These are phyloP conservation scores for human DNA, from an alignment of 2,113 vertebrate species.

Conservation along the genomic window GRCh38 chr15:100763501-100764000, in stretches of 20 bases:
- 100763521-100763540: not conserved
- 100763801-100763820: not conserved
- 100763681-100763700: not conserved
- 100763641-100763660: too few relatives aligned
- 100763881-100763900: not conserved
- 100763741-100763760: not conserved
- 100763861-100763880: accelerated
- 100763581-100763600: too few relatives aligned
- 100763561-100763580: not conserved
- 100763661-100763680: not conserved
- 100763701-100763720: not conserved
- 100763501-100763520: not conserved
- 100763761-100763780: not conserved
- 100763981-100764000: not conserved
- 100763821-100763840: not conserved
- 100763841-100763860: accelerated
- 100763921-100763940: not conserved
- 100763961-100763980: not conserved
- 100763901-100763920: not conserved
- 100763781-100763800: not conserved
- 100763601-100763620: not conserved
- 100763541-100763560: not conserved
- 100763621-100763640: not conserved
- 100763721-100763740: not conserved
- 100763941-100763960: accelerated